phyloP scores from a whole-genome alignment of 35 echinoderm and acorn worm genomes.

The Ptychodera flava region DNA sequence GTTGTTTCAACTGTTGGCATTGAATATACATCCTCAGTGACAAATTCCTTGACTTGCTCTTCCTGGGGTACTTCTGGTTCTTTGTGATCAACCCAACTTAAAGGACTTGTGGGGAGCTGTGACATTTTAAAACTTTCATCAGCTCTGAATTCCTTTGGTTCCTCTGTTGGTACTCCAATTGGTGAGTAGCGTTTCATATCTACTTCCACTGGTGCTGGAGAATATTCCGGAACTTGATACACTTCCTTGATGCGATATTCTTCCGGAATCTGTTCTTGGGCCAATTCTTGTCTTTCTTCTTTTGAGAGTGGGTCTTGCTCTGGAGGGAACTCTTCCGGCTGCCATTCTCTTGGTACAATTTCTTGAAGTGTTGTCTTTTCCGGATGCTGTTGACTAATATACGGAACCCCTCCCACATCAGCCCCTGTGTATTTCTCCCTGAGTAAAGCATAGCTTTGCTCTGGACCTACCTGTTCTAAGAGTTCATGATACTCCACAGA shows the following conservation, averaged over 20 bases:
- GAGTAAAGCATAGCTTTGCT: neutral
- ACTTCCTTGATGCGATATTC: too few relatives aligned
- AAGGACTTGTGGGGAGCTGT: neutral
- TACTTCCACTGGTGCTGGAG: too few relatives aligned
- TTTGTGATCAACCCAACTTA: neutral
- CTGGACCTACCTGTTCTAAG: constrained; percentile 51
- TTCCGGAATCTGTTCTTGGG: too few relatives aligned
- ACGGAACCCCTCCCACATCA: neutral
- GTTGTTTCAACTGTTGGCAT: neutral
- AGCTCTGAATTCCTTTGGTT: neutral
- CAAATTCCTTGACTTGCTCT: neutral
- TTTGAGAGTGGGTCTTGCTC: too few relatives aligned
- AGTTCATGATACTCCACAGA: constrained; percentile 65
- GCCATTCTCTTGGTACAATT: neutral
- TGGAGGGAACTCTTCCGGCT: neutral
- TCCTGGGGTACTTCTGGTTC: neutral
- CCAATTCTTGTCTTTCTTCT: too few relatives aligned
- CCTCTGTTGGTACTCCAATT: too few relatives aligned
- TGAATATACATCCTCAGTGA: neutral
- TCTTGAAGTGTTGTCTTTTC: neutral
- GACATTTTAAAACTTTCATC: neutral
- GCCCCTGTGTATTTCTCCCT: neutral
- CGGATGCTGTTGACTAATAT: neutral
- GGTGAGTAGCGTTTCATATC: too few relatives aligned
- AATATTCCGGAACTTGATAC: too few relatives aligned